phyloP scores from a whole-genome alignment of 1,140 invertebrate genomes.

The Diabrotica undecimpunctata region DNA sequence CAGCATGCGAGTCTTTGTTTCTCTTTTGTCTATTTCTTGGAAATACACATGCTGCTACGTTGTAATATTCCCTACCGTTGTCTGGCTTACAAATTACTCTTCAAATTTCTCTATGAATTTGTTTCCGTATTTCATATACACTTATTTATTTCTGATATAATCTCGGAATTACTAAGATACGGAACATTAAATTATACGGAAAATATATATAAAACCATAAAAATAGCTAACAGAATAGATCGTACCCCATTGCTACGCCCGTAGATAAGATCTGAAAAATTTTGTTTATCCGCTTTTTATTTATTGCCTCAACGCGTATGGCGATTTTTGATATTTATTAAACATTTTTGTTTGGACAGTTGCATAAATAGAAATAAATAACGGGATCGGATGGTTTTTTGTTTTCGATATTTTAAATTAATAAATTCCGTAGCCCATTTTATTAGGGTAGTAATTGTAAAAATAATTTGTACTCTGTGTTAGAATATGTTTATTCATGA shows the following conservation, averaged over 20 bases:
- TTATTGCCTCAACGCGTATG: constrained; percentile 28
- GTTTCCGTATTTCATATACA: too few relatives aligned
- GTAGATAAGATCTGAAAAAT: background rate
- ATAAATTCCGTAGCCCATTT: constrained; percentile 25
- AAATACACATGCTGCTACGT: too few relatives aligned
- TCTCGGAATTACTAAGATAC: too few relatives aligned
- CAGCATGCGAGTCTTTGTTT: too few relatives aligned
- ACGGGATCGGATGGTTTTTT: constrained; percentile 25
- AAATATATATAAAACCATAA: too few relatives aligned
- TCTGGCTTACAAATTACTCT: too few relatives aligned
- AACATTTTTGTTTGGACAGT: constrained; percentile 31
- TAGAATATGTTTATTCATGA: constrained; percentile 1
- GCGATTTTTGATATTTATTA: constrained; percentile 37
- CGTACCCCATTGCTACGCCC: background rate
- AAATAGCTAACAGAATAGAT: too few relatives aligned
- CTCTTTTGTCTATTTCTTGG: too few relatives aligned
- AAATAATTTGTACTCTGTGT: background rate
- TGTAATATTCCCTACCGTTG: too few relatives aligned
- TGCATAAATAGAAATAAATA: constrained; percentile 31
- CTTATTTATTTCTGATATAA: too few relatives aligned
- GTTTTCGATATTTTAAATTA: constrained; percentile 22
- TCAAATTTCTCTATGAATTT: too few relatives aligned
- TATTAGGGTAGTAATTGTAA: constrained; percentile 7
- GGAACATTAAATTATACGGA: too few relatives aligned
- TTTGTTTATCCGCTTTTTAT: constrained; percentile 32